Evolutionary conservation across 1,140 invertebrate species (phyloP), one percentile per base, ranked within the genome.

Genomic region (Apis florea): DNA sequence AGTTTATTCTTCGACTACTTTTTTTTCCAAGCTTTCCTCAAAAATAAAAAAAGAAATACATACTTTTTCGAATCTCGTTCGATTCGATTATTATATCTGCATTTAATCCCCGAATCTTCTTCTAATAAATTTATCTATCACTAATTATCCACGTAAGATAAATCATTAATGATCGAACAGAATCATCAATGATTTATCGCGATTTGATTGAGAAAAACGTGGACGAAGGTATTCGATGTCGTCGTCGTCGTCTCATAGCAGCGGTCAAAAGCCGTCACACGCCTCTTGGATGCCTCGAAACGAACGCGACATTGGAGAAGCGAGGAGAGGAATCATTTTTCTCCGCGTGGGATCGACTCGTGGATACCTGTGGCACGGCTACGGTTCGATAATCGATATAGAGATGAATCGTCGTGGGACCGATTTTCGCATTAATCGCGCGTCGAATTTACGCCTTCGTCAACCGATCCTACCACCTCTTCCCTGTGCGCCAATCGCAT

Each of bases 351-450:
- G 51, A 66, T 68, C 24, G 26, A 68, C 40, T 49, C 68, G 61
- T 51, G 51, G 19, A 79, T 72, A 49, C 21, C 19, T 9, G 24
- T 1, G 19, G 13, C 2, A 26, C 21, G 21, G 76, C 26, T 15
- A 63, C 61, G 64, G 53, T 75, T 19, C 40, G 40, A 17, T 51
- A 26, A 21, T 21, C 61, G 40, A 17, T 15, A 24, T 71, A 9
- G 40, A 67, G 61, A 75, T 8, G 70, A 72, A 67, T 81, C 79
- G 79, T 75, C 71, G 79, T 75, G 79, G 75, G 79, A 81, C 9
- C 63, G 72, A 81, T 81, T 75, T 81, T 47, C 40, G 63, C 64
- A 47, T 59, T 53, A 75, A 67, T 75, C 53, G 79, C 12, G 59
- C 58, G 56, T 75, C 71, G 31, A 24, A 31, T 58, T n/a, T 19